A percentile compares a stretch with the other conserved stretches of the same genome.
Evolutionary conservation across 1,140 invertebrate genomes (phyloP).

Genomic region (Drosophila novamexicana): DNA sequence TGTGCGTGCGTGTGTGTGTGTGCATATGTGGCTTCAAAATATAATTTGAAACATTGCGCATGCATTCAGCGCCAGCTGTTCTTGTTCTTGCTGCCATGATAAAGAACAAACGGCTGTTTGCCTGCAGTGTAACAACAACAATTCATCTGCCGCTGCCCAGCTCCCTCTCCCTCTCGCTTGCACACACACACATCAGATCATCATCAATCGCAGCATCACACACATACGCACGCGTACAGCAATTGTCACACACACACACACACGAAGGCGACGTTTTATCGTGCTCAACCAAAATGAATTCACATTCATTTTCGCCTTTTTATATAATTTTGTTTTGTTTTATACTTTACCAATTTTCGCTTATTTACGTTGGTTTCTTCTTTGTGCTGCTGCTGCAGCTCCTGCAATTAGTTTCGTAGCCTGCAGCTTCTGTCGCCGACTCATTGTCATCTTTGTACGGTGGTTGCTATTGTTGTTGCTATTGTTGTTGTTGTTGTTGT

Average conservation of each 20-base stretch:
- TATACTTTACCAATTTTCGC: conserved; percentile 29
- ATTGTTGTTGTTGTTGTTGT: neutral
- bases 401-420: conserved; percentile 13
- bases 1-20: conserved; percentile 2
- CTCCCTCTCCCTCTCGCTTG: conserved; percentile 12
- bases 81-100: conserved; percentile 31
- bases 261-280: conserved; percentile 8
- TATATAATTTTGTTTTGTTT: conserved; percentile 21
- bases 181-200: conserved; percentile 15
- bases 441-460: conserved; percentile 26
- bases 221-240: conserved; percentile 12
- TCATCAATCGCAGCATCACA: conserved; percentile 21
- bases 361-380: conserved; percentile 33
- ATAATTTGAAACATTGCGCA: conserved; percentile 49
- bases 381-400: conserved; percentile 6
- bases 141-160: conserved; percentile 29
- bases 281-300: conserved; percentile 39
- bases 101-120: conserved; percentile 50
- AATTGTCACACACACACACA: conserved; percentile 8
- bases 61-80: conserved; percentile 10
- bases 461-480: neutral
- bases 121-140: conserved; percentile 19
- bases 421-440: conserved; percentile 1
- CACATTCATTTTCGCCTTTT: conserved; percentile 36
- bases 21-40: conserved; percentile 51